Evolutionary conservation across 2,888 invertebrate genomes (phyloP), one percentile per base, ranked within the genome.

Genomic region (Patella depressa): DNA sequence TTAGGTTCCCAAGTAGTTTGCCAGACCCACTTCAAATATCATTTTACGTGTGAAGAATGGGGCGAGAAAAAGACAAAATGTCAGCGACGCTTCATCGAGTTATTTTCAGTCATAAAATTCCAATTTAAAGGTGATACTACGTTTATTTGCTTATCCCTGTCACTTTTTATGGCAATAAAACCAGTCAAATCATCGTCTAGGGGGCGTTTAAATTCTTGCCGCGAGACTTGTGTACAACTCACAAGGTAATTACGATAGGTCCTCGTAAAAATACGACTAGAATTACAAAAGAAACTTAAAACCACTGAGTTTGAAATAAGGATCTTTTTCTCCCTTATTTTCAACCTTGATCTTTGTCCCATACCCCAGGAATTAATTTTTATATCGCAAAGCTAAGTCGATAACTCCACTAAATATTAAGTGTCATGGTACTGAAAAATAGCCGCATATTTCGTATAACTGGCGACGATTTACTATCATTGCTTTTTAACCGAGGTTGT

Each of bases 81-180:
- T 65, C 65, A 65, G 15, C 19, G 65, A 65, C 65, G 14, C 24
- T 65, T 65, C 19, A 65, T 19, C 65, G 19, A 19, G 65, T 24
- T 24, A 65, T 65, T 65, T 65, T 24, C 65, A 24, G 65, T 65
- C 24, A 24, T 65, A 65, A 65, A 65, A 65, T 24, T 65, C 19
- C 19, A 65, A n/a, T 24, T 65, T 65, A 24, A 24, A 24, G 65
- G 65, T 65, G 65, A 65, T 24, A 15, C 24, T 19, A 19, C 19
- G 65, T 65, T 65, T 24, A 65, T 65, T 65, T 65, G 65, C 65
- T 24, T 24, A 65, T 65, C 65, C 65, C 65, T 65, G 65, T 65
- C 65, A 65, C 65, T 65, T 65, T 45, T 65, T 65, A 65, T 65
- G 65, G 65, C 65, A 65, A 65, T 65, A 65, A 65, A 65, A 24